Evolutionary conservation across 2,797 vertebrate genomes (phyloP).

Genomic region (Chelidonichthys spinosus): DNA sequence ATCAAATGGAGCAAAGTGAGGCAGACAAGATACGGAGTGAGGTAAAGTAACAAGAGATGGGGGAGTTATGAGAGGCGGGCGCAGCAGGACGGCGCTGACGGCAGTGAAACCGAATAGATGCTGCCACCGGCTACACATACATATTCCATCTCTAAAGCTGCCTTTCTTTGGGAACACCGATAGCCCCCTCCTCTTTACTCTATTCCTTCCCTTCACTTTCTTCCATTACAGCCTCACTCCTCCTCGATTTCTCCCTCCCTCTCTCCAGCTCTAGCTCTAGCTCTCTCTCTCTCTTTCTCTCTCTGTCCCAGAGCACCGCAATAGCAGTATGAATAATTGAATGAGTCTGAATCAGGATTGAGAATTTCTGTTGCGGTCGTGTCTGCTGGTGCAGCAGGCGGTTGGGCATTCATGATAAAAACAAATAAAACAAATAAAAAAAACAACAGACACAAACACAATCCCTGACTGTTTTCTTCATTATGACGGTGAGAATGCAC

Average conservation of each 20-base stretch:
- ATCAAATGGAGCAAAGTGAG: conserved; percentile 35
- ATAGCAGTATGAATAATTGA: conserved; percentile 84
- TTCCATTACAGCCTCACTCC: neutral
- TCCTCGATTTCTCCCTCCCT: neutral
- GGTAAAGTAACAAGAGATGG: conserved; percentile 21
- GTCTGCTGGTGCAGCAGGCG: conserved; percentile 59
- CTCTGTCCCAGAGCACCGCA: conserved; percentile 68
- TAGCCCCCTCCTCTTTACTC: neutral
- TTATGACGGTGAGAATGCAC: conserved; percentile 32
- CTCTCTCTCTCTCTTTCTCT: conserved; percentile 10
- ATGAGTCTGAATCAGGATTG: conserved; percentile 69
- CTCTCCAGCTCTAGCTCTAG: conserved; percentile 22
- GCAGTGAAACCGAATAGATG: conserved; percentile 32
- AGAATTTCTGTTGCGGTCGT: conserved; percentile 79
- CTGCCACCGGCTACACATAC: conserved; percentile 51
- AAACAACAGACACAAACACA: conserved; percentile 37
- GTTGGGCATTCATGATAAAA: conserved; percentile 46
- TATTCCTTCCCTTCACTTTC: neutral
- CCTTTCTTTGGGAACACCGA: conserved; percentile 59
- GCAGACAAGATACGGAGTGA: conserved; percentile 10
- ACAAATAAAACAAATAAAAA: conserved; percentile 15
- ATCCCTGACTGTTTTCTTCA: conserved; percentile 22
- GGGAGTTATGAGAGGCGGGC: conserved; percentile 18
- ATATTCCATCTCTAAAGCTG: conserved; percentile 67
- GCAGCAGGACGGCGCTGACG: conserved; percentile 23